Evolutionary conservation across 2,888 invertebrate species (phyloP).

Genomic region (Apodemia mormo): DNA sequence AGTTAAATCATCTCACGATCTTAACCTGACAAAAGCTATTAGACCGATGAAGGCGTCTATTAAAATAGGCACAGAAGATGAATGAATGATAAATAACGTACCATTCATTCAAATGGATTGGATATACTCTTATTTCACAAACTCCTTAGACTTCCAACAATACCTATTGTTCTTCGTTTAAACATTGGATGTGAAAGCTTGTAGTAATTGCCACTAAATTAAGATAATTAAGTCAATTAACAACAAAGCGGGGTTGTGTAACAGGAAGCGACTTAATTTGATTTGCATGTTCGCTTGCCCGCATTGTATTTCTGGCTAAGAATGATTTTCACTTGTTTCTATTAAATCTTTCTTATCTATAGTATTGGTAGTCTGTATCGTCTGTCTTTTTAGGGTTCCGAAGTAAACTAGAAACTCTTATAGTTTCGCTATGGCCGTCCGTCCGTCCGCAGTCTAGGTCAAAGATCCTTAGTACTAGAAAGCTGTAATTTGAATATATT

Average conservation of each 20-base stretch:
- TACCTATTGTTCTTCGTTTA: slow-evolving; percentile 3
- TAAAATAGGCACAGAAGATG: neutral
- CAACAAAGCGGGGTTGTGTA: slow-evolving; percentile 13
- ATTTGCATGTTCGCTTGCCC: slow-evolving; percentile 15
- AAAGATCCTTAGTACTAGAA: no score
- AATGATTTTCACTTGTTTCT: neutral
- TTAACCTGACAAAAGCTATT: no score
- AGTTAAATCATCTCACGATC: no score
- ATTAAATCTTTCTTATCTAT: neutral
- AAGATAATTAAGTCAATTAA: slow-evolving; percentile 25
- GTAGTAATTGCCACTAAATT: slow-evolving; percentile 17
- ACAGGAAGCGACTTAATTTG: slow-evolving; percentile 22
- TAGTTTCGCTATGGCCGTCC: no score
- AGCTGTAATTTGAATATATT: no score
- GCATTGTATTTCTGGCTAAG: slow-evolving; percentile 6
- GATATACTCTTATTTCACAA: neutral
- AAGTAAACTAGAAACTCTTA: no score
- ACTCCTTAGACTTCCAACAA: neutral
- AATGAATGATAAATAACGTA: neutral
- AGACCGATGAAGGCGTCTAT: no score
- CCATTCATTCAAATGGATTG: neutral
- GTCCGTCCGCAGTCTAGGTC: no score
- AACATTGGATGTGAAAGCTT: slow-evolving; percentile 14
- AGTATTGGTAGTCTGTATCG: neutral
- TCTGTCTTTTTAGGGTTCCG: no score